Percentiles rank a stretch among this genome's conserved stretches.
Evolutionary conservation across 2,797 vertebrate genomes (phyloP).

Genomic region (Anniella stebbinsi): DNA sequence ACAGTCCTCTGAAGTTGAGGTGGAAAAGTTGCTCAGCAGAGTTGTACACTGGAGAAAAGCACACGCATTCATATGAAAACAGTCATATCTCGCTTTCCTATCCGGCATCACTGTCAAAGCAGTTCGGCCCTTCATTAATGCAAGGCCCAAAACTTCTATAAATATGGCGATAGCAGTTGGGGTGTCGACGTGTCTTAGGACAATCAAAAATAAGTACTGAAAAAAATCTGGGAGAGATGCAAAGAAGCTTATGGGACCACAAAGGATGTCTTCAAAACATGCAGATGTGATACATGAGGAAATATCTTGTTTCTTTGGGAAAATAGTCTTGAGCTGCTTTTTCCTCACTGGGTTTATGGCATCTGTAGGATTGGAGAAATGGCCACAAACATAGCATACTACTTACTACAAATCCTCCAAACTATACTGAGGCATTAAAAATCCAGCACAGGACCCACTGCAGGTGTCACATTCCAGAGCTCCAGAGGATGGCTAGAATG

Average conservation of each 20-base stretch:
- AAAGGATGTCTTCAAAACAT: neutral
- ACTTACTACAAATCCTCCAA: neutral
- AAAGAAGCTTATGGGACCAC: neutral
- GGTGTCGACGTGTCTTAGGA: neutral
- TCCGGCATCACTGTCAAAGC: conserved; percentile 9
- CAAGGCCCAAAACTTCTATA: too few species aligned
- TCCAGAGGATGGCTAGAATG: too few species aligned
- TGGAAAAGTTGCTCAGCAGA: conserved; percentile 98
- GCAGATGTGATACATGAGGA: neutral
- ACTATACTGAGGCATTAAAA: neutral
- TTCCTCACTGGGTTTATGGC: neutral
- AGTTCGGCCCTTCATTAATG: neutral
- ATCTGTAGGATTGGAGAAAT: neutral
- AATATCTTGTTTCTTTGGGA: neutral
- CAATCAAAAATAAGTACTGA: neutral
- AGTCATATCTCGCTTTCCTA: neutral
- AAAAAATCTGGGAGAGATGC: neutral
- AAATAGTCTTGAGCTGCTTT: neutral
- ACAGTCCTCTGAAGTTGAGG: conserved; percentile 98
- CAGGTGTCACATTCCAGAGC: too few species aligned
- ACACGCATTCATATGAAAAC: conserved; percentile 28
- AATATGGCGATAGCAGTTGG: neutral
- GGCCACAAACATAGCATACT: neutral
- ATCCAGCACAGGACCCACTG: neutral
- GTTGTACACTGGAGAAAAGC: conserved; percentile 90